Conservation (phyloP, 2,888 invertebrate genomes). For the Diachrysia chrysitis region DNA sequence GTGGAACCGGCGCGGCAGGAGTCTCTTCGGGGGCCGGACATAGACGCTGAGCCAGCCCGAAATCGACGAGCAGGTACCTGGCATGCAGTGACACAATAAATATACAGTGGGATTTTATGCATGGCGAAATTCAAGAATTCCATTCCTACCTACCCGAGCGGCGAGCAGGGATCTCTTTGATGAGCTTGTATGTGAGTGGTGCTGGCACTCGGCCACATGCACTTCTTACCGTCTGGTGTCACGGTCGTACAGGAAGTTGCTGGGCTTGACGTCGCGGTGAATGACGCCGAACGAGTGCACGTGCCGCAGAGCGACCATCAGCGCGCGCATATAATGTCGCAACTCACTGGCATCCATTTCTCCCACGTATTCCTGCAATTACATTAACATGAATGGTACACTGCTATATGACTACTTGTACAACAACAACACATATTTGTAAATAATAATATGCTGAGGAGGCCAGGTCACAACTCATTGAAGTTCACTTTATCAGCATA, state of each 20-base stretch:
- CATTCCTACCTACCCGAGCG: background rate
- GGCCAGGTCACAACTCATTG: no score
- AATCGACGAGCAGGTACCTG: conserved; percentile 95
- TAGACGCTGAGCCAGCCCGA: conserved; percentile 94
- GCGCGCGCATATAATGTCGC: conserved; percentile 93
- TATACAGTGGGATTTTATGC: background rate
- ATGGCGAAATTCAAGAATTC: background rate
- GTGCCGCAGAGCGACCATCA: conserved; percentile 93
- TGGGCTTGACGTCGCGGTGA: conserved; percentile 97
- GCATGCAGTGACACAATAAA: background rate
- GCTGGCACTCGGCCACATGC: background rate
- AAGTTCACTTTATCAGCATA: no score
- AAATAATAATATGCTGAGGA: no score
- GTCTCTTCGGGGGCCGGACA: conserved; percentile 58
- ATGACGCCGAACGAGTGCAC: conserved; percentile 96
- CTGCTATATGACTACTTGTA: background rate
- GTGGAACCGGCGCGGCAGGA: conserved; percentile 88
- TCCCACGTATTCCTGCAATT: conserved; percentile 92
- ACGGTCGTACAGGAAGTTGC: conserved; percentile 96
- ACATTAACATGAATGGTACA: background rate
- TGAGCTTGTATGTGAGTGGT: background rate
- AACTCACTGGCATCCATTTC: conserved; percentile 92
- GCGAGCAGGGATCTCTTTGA: background rate
- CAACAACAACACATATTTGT: no score
- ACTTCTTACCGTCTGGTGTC: conserved; percentile 87